Percentiles rank a stretch among this genome's conserved stretches.
phyloP scores from a whole-genome alignment of 1,140 invertebrate genomes.

The Frieseomelitta varia region DNA sequence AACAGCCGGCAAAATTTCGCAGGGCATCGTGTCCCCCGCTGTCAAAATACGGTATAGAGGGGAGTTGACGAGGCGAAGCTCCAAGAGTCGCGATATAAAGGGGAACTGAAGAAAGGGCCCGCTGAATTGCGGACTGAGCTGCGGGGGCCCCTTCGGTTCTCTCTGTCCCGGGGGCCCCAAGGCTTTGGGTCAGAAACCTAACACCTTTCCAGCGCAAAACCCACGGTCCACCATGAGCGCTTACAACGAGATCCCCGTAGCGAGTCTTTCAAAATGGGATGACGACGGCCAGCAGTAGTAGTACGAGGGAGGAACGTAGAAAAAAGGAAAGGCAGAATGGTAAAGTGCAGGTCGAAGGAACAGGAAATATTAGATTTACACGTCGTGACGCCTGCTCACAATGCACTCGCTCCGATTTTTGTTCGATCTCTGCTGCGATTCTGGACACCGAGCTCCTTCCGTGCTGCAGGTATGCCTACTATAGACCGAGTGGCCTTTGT shows the following conservation, averaged over 20 bases:
- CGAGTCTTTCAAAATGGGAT: slow-evolving; percentile 70
- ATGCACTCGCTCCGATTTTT: slow-evolving; percentile 58
- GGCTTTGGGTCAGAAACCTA: slow-evolving; percentile 76
- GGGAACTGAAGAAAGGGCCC: slow-evolving; percentile 30
- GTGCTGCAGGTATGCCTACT: not conserved
- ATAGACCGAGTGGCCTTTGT: not conserved
- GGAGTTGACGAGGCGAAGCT: slow-evolving; percentile 71
- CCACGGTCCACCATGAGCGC: slow-evolving; percentile 66
- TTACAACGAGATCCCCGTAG: slow-evolving; percentile 75
- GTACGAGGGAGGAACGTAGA: slow-evolving; percentile 1
- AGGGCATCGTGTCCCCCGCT: slow-evolving; percentile 76
- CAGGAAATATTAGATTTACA: slow-evolving; percentile 78
- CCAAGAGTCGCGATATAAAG: slow-evolving; percentile 66
- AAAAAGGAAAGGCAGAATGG: slow-evolving; percentile 51
- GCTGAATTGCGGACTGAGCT: slow-evolving; percentile 53
- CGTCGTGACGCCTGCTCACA: slow-evolving; percentile 76
- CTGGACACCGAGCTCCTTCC: not conserved
- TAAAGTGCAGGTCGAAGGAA: slow-evolving; percentile 59
- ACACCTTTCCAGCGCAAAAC: slow-evolving; percentile 70
- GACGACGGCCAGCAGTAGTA: slow-evolving; percentile 40
- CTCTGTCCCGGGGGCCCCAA: slow-evolving; percentile 15
- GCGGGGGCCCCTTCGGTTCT: slow-evolving; percentile 25
- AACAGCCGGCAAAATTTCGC: slow-evolving; percentile 79
- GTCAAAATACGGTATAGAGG: slow-evolving; percentile 80
- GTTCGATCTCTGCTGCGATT: slow-evolving; percentile 31